These are phyloP conservation scores for Cynoglossus semilaevis DNA, from an alignment of 2,113 vertebrate species.

Conservation along the genomic window DNA sequence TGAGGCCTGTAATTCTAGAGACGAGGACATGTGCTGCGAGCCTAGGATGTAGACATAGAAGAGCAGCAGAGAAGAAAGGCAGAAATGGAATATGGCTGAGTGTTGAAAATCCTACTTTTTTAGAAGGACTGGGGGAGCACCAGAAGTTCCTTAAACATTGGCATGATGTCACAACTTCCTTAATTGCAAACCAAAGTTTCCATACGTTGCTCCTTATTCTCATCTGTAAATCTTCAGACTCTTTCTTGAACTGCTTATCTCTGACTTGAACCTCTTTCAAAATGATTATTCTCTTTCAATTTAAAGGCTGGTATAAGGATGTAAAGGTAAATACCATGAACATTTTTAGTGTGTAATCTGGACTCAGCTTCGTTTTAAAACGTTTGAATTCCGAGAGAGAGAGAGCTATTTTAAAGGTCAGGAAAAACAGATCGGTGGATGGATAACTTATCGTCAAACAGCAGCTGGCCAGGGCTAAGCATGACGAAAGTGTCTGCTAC, in stretches of 20 bases:
- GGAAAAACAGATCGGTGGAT: conserved; percentile 23
- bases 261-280: background rate
- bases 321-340: background rate
- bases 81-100: background rate
- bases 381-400: conserved; percentile 11
- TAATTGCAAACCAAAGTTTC: conserved; percentile 16
- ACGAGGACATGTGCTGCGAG: conserved; percentile 30
- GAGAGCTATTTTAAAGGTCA: conserved; percentile 34
- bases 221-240: conserved; percentile 9
- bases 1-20: conserved; percentile 54
- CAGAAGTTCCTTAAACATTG: conserved; percentile 2
- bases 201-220: conserved; percentile 20
- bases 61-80: background rate
- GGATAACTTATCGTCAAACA: conserved; percentile 57
- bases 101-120: conserved; percentile 14
- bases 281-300: background rate
- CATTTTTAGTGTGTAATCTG: background rate
- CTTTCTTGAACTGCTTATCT: background rate
- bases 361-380: background rate
- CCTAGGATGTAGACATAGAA: conserved; percentile 7
- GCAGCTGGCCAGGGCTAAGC: conserved; percentile 63
- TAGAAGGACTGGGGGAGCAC: background rate
- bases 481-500: conserved; percentile 39
- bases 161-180: conserved; percentile 20
- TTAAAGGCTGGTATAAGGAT: background rate